These are phyloP conservation scores for Trachelus iudaicus DNA, from an alignment of 2,888 invertebrate species.

Conservation along the genomic window DNA sequence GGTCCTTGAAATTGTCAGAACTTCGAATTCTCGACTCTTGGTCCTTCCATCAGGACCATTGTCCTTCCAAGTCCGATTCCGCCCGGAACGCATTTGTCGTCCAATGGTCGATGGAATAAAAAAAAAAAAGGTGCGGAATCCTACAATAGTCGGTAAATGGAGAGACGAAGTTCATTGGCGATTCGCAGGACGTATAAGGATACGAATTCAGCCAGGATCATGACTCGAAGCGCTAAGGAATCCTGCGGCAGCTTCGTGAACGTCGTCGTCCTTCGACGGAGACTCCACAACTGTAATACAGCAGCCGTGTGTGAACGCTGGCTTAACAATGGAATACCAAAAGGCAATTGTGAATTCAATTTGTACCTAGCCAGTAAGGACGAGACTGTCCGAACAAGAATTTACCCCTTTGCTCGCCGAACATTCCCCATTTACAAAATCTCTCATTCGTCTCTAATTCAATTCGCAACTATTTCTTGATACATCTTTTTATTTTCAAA, in stretches of 20 bases:
- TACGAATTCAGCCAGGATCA: not conserved
- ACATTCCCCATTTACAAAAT: not conserved
- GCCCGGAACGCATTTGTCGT: not conserved
- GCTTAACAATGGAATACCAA: not conserved
- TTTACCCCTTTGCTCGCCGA: not conserved
- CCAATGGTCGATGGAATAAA: not conserved
- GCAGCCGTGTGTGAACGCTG: not conserved
- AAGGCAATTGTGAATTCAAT: not conserved
- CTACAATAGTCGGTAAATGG: constrained; percentile 37
- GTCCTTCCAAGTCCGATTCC: not conserved
- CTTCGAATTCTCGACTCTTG: not conserved
- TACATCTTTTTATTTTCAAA: too few species aligned
- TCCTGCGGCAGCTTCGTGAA: not conserved
- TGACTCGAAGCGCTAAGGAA: not conserved
- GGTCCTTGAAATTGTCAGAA: not conserved
- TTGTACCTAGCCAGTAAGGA: not conserved
- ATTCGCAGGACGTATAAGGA: constrained; percentile 35
- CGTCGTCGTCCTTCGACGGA: not conserved
- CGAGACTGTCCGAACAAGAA: not conserved
- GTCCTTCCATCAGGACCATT: not conserved
- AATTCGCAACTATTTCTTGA: not conserved
- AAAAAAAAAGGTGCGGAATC: not conserved
- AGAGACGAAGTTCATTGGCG: constrained; percentile 34
- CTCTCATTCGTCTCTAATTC: not conserved
- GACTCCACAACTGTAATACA: not conserved